Evolutionary conservation across 2,888 invertebrate genomes (phyloP), one percentile per base, ranked within the genome.

Genomic region (Sympetrum striolatum): DNA sequence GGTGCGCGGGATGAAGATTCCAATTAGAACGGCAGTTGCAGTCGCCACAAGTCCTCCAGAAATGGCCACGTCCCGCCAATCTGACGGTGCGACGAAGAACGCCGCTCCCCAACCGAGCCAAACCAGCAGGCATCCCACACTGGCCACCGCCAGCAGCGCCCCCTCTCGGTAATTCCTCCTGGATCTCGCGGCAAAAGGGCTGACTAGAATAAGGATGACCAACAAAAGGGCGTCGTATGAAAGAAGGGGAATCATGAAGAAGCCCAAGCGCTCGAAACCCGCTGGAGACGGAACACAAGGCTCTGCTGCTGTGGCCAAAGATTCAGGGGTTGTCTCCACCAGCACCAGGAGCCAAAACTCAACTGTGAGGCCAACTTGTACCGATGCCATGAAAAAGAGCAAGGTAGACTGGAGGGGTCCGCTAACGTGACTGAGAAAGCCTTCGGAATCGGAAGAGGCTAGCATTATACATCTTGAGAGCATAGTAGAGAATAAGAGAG

Each of bases 161-260:
- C 96, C 96, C 93, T 97, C 96, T 15, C 95, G 95, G 92, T 96
- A 96, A 93, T 96, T 96, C 48, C 96, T 94, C 92, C 96, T 96
- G 0, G 96, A 95, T 90, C 95, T 95, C 91, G 95, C 94, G 91
- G 96, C 95, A 92, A 96, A 95, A 1, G 96, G 96, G 90, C 95
- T 95, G 64, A 96, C 93, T 80, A 95, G 93, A 73, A 96, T 93
- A 18, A 96, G 93, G 4, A 95, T 93, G 15, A 95, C 91, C 15
- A 96, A 93, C 4, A 97, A 93, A 91, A 96, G 94, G 90, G 95
- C 94, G 92, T 96, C 96, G 93, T 96, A 97, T 6, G 95, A 95
- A 92, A 95, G 92, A 8, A 95, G 92, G 18, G 94, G 94, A 92
- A 95, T 93, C 90, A 95, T 94, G 92, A 94, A 93, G 90, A 94